Evolutionary conservation across 2,888 invertebrate species (phyloP), one percentile per base, ranked within the genome.

Genomic region (Drosophila austrosaltans): DNA sequence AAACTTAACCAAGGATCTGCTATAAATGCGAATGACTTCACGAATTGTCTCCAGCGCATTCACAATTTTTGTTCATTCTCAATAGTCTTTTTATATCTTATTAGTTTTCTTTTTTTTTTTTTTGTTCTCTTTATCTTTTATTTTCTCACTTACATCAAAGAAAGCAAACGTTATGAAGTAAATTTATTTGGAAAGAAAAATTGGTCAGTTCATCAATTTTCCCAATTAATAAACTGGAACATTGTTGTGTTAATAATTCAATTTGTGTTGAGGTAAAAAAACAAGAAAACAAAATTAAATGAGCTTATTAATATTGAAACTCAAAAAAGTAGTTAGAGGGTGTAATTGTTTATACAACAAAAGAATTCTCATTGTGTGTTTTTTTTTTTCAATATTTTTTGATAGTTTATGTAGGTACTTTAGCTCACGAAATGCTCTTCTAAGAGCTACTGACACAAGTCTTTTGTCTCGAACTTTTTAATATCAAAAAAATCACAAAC

Each of bases 81-180:
- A 20, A 25, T 22, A 25, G 22, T 48, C 25, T 12, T 48, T 48
- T 48, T 25, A 48, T 20, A 7, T 25, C 57, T 61, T 54, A 53
- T 58, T 10, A 39, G 28, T 48, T 5, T 28, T 48, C 16, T 60
- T 42, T 3, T 53, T 57, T 22, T 48, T 60, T 42, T 3, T 53
- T 57, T 22, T 48, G 57, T 42, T 7, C 53, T 44, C 60, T 54
- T 10, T 36, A 22, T 16, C 48, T 54, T 39, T 56, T 53, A n/a
- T 56, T 53, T 25, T 39, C 28, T 25, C 39, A 12, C 39, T 58
- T 68, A 67, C 53, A 69, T 73, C 30, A 70, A 77, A 79, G 67
- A 72, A 74, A 76, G 74, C 69, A 68, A 71, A 76, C 66, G 79
- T 79, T 75, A 76, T 79, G 72, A 79, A 77, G 69, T 69, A 75